Evolutionary conservation across 1,140 invertebrate genomes (phyloP).

Genomic region (Bombus soroeensis): DNA sequence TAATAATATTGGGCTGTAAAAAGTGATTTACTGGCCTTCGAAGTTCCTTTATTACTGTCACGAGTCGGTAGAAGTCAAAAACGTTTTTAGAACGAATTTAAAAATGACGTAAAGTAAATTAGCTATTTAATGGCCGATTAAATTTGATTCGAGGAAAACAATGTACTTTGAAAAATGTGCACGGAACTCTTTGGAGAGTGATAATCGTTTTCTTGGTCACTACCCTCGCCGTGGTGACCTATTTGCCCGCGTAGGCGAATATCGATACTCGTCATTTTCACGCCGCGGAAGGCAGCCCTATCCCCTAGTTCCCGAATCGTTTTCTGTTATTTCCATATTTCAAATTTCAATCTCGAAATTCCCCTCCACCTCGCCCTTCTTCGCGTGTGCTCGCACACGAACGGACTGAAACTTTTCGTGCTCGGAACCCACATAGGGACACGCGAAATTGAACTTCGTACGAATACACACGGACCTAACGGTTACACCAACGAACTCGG

Average conservation of each 20-base stretch:
- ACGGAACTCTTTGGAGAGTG: background rate
- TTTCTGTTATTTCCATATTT: constrained; percentile 74
- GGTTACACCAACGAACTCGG: constrained; percentile 41
- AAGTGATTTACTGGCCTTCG: background rate
- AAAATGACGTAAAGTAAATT: background rate
- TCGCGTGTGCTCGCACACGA: background rate
- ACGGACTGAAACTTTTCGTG: constrained; percentile 4
- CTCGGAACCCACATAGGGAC: background rate
- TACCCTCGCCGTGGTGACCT: background rate
- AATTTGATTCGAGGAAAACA: too few relatives aligned
- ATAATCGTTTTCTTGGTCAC: constrained; percentile 14
- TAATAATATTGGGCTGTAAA: background rate
- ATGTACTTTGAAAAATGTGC: background rate
- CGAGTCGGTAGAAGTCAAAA: background rate
- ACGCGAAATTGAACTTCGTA: constrained; percentile 21
- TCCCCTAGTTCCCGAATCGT: constrained; percentile 50
- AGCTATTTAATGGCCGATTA: background rate
- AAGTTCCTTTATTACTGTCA: background rate
- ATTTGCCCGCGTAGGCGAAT: constrained; percentile 1
- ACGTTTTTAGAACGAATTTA: background rate
- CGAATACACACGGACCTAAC: background rate
- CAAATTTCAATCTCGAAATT: constrained; percentile 76
- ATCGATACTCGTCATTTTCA: constrained; percentile 42
- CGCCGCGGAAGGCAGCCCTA: background rate
- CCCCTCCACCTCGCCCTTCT: constrained; percentile 52